Evolutionary conservation across 2,888 invertebrate genomes (phyloP).

Genomic region (Epirrhoe alternata): DNA sequence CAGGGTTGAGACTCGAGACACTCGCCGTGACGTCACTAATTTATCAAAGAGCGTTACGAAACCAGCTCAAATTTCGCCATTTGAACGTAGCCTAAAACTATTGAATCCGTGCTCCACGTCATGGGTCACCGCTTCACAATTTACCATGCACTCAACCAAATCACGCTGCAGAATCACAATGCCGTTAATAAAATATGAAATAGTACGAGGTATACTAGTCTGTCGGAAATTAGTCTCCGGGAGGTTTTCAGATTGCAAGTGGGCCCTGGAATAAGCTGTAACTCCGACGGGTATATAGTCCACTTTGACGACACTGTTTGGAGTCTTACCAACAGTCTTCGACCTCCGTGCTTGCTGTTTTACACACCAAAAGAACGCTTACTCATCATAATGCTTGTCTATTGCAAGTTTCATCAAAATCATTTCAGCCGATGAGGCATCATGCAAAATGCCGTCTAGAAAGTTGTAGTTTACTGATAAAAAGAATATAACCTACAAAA

Average conservation of each 20-base stretch:
- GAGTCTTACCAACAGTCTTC: background rate
- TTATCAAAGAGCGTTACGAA: background rate
- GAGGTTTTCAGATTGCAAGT: slow-evolving; percentile 59
- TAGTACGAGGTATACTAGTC: slow-evolving; percentile 62
- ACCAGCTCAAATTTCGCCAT: background rate
- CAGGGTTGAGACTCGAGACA: background rate
- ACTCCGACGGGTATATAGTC: slow-evolving; percentile 3
- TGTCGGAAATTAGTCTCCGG: slow-evolving; percentile 83
- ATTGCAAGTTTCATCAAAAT: background rate
- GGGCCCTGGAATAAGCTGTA: slow-evolving; percentile 42
- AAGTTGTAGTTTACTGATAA: too few species aligned
- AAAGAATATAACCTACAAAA: too few species aligned
- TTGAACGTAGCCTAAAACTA: slow-evolving; percentile 1
- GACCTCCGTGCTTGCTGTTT: background rate
- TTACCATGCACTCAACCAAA: slow-evolving; percentile 27
- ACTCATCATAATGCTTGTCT: background rate
- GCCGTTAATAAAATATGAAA: slow-evolving; percentile 62
- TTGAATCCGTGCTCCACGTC: slow-evolving; percentile 13
- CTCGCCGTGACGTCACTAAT: background rate
- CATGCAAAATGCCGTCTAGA: too few species aligned
- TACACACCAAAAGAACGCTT: background rate
- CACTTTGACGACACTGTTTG: slow-evolving; percentile 1
- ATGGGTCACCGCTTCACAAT: slow-evolving; percentile 24
- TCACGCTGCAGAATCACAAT: slow-evolving; percentile 29
- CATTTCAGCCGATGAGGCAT: too few species aligned